phyloP scores from a whole-genome alignment of 2,888 invertebrate species.

The Odontocerum albicorne region DNA sequence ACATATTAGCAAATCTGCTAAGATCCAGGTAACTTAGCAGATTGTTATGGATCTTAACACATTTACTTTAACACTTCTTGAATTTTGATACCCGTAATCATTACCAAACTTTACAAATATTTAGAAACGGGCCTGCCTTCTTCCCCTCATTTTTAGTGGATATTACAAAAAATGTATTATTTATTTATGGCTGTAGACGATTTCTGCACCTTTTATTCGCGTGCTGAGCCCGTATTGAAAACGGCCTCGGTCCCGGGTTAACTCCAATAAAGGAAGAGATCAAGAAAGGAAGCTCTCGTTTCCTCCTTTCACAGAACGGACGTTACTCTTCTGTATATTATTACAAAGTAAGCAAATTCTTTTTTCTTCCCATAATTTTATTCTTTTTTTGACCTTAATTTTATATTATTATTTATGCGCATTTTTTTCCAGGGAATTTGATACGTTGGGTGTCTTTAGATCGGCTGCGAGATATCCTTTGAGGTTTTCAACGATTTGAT shows the following conservation, averaged over 20 bases:
- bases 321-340: constrained; percentile 19
- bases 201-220: constrained; percentile 31
- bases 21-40: no score
- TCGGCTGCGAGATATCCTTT: constrained; percentile 14
- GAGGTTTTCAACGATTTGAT: constrained; percentile 21
- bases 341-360: constrained; percentile 22
- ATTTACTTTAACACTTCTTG: no score
- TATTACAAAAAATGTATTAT: constrained; percentile 26
- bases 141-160: constrained; percentile 15
- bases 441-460: constrained; percentile 24
- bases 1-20: no score
- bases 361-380: constrained; percentile 22
- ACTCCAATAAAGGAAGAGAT: constrained; percentile 16
- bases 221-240: constrained; percentile 5
- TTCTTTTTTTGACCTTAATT: constrained; percentile 22
- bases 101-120: no score
- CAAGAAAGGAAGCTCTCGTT: constrained; percentile 23
- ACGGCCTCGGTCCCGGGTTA: no score
- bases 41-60: no score
- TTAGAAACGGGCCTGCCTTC: no score
- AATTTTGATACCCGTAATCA: no score
- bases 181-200: constrained; percentile 20
- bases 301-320: constrained; percentile 20
- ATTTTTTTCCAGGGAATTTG: constrained; percentile 20
- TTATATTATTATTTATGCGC: constrained; percentile 16